Base-by-base conservation (phyloP, 2,888 invertebrate genomes). In the Trachelus troglodyta region DNA sequence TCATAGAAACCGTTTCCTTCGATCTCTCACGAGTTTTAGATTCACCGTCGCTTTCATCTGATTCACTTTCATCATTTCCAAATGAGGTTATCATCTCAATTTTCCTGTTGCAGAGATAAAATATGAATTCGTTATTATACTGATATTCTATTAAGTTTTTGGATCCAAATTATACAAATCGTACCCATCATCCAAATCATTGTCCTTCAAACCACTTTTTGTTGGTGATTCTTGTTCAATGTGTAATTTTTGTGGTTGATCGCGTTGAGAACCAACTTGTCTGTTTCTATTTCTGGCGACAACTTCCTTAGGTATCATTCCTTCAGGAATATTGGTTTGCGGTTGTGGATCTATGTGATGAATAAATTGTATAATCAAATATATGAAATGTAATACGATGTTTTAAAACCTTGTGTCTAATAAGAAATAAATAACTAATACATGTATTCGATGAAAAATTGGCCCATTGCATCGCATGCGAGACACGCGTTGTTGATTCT, bases 81-180 rank as follows among this genome's bases (percentile, higher is more conserved):
- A 93, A 94, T 0, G 93, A 93, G 9, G 94, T 93, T 82, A 94
- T 94, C 88, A 94, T 91, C 84, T 93, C 93, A 83, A 94, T 93
- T 92, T 93, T 93, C 76, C 94, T 94, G 82, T 75, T 90, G 90
- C 2, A 1, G 23, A 74, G 12, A 74, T 74, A 56, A 79, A 81
- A 82, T 37, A 78, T 71, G 34, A 56, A 34, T 79, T 76, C 23
- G 11, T 31, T 75, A 78, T 69, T 31, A 37, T 69, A 56, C 69
- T 56, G 82, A 40, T 34, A 68, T 9, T 75, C 69, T 30, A 11
- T 75, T 56, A 23, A 56, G 23, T 56, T 23, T 15, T 56, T 56
- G 9, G 1, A 23, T 23, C 9, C 77, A 75, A 71, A 74, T 80
- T 34, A 75, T 69, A 40, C 56, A 79, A 80, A 73, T 76, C 78